These are phyloP conservation scores for Diplazon laetatorius DNA, from an alignment of 2,888 invertebrate genomes.

Conservation along the genomic window DNA sequence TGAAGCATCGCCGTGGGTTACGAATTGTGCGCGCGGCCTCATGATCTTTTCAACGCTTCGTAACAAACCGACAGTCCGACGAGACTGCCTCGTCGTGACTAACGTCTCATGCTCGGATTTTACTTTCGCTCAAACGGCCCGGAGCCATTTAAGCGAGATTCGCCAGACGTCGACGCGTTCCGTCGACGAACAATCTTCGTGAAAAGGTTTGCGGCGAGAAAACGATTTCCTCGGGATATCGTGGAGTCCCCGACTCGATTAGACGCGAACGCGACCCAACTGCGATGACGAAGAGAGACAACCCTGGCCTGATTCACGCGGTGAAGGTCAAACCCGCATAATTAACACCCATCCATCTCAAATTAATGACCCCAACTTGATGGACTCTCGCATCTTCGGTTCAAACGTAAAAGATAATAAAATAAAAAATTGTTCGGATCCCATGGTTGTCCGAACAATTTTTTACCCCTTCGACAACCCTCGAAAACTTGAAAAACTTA, in stretches of 20 bases:
- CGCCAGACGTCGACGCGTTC: constrained; percentile 36
- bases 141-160: constrained; percentile 38
- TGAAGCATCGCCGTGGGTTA: neutral
- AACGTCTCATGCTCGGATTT: constrained; percentile 48
- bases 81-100: neutral
- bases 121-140: constrained; percentile 51
- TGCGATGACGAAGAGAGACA: constrained; percentile 57
- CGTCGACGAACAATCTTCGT: no score
- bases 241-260: no score
- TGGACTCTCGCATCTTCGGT: no score
- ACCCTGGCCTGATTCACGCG: constrained; percentile 67
- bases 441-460: no score
- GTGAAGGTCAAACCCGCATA: constrained; percentile 64
- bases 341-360: constrained; percentile 60
- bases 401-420: no score
- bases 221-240: no score
- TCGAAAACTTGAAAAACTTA: no score
- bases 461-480: no score
- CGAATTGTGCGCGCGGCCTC: neutral
- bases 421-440: no score
- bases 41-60: neutral
- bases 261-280: constrained; percentile 6
- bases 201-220: no score
- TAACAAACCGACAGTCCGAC: no score
- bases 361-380: no score